Evolutionary conservation across 2,888 invertebrate species (phyloP).

Genomic region (Lymantria dispar): DNA sequence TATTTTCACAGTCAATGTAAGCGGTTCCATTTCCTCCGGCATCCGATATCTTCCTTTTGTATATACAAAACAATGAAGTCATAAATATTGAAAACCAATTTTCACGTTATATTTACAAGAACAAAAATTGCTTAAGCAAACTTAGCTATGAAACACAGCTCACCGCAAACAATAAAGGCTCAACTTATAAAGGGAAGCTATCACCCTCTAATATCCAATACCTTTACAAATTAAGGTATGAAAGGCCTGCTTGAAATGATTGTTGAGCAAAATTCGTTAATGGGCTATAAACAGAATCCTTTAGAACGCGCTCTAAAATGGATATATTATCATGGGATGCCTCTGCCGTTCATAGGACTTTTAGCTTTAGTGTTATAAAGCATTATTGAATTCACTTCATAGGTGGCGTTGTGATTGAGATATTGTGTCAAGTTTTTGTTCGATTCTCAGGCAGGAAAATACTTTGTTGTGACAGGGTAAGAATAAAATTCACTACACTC

Average conservation of each 20-base stretch:
- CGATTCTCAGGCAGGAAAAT: no score
- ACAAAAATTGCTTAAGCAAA: conserved; percentile 22
- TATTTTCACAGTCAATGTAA: not conserved
- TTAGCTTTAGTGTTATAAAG: conserved; percentile 14
- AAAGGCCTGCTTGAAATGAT: conserved; percentile 45
- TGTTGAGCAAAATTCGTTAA: conserved; percentile 60
- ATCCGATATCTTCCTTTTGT: not conserved
- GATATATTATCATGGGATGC: conserved; percentile 32
- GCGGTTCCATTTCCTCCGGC: not conserved
- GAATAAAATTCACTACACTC: no score
- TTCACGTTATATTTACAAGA: conserved; percentile 11
- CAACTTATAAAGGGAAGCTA: conserved; percentile 30
- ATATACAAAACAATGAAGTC: conserved; percentile 8
- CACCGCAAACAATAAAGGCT: conserved; percentile 31
- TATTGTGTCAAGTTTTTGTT: no score
- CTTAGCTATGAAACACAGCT: conserved; percentile 17
- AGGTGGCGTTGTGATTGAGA: no score
- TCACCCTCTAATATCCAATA: conserved; percentile 47
- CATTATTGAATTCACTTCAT: not conserved
- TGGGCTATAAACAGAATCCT: conserved; percentile 63
- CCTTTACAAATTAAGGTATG: conserved; percentile 56
- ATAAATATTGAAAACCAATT: conserved; percentile 19
- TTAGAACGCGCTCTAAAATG: conserved; percentile 35
- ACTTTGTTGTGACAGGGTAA: no score
- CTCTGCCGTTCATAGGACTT: conserved; percentile 27